Evolutionary conservation across 2,113 vertebrate genomes (phyloP).

Genomic region (Bungarus multicinctus): DNA sequence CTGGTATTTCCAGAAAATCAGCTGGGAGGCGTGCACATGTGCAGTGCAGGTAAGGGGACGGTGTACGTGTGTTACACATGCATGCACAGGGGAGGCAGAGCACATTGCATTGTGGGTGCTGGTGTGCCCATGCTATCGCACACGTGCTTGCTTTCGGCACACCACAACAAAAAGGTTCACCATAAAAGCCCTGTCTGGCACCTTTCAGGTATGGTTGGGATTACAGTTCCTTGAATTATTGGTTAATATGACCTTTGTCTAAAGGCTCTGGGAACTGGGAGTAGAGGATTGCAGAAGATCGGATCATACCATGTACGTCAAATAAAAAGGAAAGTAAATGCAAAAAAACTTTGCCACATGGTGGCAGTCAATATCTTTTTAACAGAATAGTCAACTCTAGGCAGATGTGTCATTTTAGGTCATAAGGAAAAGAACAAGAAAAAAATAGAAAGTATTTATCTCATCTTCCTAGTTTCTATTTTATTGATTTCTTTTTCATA

Average conservation of each 20-base stretch:
- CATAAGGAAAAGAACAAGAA: neutral
- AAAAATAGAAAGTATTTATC: neutral
- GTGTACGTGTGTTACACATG: no score
- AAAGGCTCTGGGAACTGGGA: neutral
- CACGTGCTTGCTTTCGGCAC: no score
- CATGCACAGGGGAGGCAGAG: no score
- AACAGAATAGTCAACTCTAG: neutral
- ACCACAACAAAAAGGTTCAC: no score
- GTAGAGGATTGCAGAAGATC: neutral
- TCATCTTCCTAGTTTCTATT: neutral
- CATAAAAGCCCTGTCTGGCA: neutral
- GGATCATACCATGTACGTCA: neutral
- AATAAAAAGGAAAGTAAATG: neutral
- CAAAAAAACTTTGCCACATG: conserved; percentile 38
- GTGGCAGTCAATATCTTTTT: conserved; percentile 57
- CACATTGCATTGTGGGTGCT: no score
- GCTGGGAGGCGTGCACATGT: no score
- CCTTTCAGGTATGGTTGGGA: neutral
- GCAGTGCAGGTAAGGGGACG: no score
- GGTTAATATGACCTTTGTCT: neutral
- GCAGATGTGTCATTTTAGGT: neutral
- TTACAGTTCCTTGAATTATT: neutral
- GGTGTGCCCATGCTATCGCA: rapidly evolving
- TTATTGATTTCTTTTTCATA: neutral
- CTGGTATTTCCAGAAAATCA: no score